Evolutionary conservation across 2,888 invertebrate species (phyloP).

Genomic region (Lepidochitona cinerea): DNA sequence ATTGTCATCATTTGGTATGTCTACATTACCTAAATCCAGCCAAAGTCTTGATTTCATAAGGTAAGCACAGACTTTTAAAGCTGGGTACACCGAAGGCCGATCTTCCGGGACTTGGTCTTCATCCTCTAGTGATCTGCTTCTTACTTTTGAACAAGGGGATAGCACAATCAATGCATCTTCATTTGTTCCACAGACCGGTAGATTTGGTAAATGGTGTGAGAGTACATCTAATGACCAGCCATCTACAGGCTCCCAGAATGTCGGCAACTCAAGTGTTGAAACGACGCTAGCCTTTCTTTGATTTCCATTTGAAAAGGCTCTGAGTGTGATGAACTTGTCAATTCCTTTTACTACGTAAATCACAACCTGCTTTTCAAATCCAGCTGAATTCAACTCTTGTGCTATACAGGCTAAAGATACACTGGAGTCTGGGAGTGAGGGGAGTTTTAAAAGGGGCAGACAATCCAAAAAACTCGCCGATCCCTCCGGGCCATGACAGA

Average conservation of each 20-base stretch:
- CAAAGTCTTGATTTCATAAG: background rate
- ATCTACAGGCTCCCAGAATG: background rate
- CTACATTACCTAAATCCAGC: background rate
- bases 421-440: background rate
- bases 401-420: background rate
- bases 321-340: background rate
- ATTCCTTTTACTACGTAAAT: background rate
- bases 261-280: background rate
- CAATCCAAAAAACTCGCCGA: background rate
- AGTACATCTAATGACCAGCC: background rate
- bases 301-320: background rate
- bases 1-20: background rate
- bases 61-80: background rate
- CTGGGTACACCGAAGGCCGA: background rate
- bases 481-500: background rate
- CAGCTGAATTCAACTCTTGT: background rate
- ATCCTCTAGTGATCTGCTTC: too few relatives aligned
- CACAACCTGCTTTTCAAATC: background rate
- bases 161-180: background rate
- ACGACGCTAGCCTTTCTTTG: background rate
- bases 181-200: background rate
- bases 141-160: too few relatives aligned
- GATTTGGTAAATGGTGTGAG: background rate
- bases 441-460: background rate
- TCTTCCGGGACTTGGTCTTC: background rate